phyloP scores from a whole-genome alignment of 2,888 invertebrate species.

The Drosophila mulleri region DNA sequence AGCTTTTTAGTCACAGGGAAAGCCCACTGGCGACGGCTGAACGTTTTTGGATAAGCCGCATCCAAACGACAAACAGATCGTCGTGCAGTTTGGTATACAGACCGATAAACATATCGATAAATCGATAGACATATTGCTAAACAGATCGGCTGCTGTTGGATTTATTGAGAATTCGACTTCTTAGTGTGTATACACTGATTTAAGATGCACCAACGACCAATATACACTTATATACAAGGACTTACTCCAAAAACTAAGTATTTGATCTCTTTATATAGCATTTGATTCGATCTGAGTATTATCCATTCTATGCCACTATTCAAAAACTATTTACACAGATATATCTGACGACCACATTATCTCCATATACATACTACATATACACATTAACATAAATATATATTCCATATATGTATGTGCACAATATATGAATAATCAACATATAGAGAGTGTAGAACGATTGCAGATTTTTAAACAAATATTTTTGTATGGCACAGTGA shows the following conservation, averaged over 20 bases:
- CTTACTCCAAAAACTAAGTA: background rate
- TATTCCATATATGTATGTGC: background rate
- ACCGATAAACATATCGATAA: background rate
- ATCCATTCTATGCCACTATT: background rate
- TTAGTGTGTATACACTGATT: background rate
- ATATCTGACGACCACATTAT: background rate
- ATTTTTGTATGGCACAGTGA: constrained; percentile 38
- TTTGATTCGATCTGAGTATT: background rate
- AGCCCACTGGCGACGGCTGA: background rate
- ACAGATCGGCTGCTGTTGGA: background rate
- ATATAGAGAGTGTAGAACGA: background rate
- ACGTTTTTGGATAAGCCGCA: background rate
- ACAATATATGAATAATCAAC: background rate
- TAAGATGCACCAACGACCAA: background rate
- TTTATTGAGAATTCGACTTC: background rate
- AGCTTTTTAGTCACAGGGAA: background rate
- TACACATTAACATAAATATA: background rate
- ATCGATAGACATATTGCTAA: background rate
- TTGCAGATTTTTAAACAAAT: constrained; percentile 21
- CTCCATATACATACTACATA: background rate
- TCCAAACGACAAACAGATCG: no score
- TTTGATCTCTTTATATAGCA: background rate
- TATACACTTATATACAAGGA: background rate
- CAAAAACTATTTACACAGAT: background rate
- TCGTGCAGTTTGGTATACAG: background rate